Percentiles rank a stretch among this genome's conserved stretches.
These are phyloP conservation scores for Papilio glaucus DNA, from an alignment of 1,140 invertebrate genomes.

Conservation along the genomic window DNA sequence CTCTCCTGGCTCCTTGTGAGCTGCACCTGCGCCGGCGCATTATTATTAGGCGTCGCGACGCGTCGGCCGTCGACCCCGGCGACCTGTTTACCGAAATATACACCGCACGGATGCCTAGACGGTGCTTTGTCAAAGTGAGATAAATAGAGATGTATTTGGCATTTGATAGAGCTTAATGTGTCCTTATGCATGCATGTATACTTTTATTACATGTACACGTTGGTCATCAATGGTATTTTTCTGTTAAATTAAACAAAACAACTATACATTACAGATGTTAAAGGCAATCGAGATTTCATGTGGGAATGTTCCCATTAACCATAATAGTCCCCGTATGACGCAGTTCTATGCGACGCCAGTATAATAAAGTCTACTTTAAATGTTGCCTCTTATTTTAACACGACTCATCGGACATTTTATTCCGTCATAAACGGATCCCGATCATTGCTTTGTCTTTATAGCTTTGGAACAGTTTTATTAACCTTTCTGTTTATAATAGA, in stretches of 20 bases:
- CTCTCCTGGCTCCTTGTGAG: conserved; percentile 41
- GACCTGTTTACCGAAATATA: conserved; percentile 78
- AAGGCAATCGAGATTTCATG: conserved; percentile 5
- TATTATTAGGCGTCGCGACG: conserved; percentile 75
- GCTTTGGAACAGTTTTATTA: conserved; percentile 27
- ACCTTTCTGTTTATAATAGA: not conserved
- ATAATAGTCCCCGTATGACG: conserved; percentile 26
- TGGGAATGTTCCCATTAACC: conserved; percentile 19
- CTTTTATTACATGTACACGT: too few species aligned
- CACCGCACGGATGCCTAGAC: conserved; percentile 55
- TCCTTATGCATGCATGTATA: too few species aligned
- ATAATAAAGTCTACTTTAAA: conserved; percentile 34
- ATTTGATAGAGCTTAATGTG: conserved; percentile 34
- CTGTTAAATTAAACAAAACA: not conserved
- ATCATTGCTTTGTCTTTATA: conserved; percentile 37
- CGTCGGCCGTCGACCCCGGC: conserved; percentile 63
- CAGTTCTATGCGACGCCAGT: not conserved
- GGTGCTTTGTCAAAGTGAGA: conserved; percentile 44
- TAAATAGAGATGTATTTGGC: conserved; percentile 40
- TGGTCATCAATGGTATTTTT: not conserved
- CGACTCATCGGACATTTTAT: conserved; percentile 27
- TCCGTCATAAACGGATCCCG: conserved; percentile 26
- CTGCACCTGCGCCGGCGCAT: conserved; percentile 64
- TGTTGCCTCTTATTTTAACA: conserved; percentile 36
- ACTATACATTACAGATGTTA: not conserved